Evolutionary conservation across 2,888 invertebrate genomes (phyloP).

Genomic region (Andrena haemorrhoa): DNA sequence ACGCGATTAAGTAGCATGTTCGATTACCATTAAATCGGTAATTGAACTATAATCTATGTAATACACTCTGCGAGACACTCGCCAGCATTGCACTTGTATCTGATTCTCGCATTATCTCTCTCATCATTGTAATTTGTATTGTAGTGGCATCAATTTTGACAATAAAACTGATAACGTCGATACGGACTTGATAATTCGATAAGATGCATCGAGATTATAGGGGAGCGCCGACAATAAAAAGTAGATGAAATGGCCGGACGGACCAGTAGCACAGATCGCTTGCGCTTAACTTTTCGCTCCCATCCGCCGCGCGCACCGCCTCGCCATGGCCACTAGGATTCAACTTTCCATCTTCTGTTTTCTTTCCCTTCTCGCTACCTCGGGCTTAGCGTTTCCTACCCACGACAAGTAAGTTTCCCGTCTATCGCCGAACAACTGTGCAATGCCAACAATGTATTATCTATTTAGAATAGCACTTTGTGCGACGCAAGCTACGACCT

Average conservation of each 20-base stretch:
- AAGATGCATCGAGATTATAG: slow-evolving; percentile 39
- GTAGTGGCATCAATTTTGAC: neutral
- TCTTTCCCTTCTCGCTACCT: neutral
- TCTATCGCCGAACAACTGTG: neutral
- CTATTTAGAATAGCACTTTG: too few relatives aligned
- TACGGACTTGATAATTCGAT: slow-evolving; percentile 34
- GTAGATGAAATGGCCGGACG: neutral
- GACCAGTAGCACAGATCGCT: slow-evolving; percentile 2
- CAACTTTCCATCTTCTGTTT: slow-evolving; percentile 35
- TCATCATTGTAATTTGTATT: neutral
- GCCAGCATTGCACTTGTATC: neutral
- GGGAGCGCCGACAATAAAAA: slow-evolving; percentile 47
- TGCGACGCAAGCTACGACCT: too few relatives aligned
- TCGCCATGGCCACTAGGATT: slow-evolving; percentile 39
- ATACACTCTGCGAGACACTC: too few relatives aligned
- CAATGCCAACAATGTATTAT: neutral
- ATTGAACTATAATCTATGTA: too few relatives aligned
- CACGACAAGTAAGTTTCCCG: slow-evolving; percentile 25
- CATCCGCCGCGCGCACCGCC: neutral
- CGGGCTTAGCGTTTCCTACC: neutral
- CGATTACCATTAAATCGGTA: too few relatives aligned
- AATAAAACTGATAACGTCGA: neutral
- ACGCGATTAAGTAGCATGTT: neutral
- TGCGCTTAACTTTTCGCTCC: neutral
- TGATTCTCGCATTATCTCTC: neutral